Base-by-base conservation (phyloP, 2,888 invertebrate genomes). In the Thymelicus sylvestris region DNA sequence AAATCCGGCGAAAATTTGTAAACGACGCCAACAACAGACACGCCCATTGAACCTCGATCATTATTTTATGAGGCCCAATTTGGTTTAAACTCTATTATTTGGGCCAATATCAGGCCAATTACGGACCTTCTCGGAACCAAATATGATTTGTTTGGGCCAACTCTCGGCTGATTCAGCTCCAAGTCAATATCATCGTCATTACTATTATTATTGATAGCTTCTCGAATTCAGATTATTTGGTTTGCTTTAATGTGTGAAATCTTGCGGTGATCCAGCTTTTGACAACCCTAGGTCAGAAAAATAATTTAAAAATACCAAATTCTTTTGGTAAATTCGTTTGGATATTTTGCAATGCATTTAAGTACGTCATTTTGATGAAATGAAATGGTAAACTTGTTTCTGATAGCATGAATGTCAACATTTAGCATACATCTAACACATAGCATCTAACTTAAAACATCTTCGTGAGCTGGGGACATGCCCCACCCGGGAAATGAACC, bases 41-140 rank as follows among this genome's bases (percentile, higher is more conserved):
- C 69, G 59, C 65, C 69, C 64, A 57, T 38, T 50, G 31, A 24
- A 75, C 75, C 79, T 79, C 86, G 86, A 83, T 90, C 89, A 91
- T 91, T 92, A 91, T 91, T 92, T 91, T 91, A 92, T 92, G 90
- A 86, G 77, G 74, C 78, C 63, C 89, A 88, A 90, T 90, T 89
- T 88, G 85, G 82, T 73, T 80, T 87, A 73, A 79, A 73, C 73
- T 74, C 74, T 76, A 72, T 78, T 73, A 74, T 73, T 74, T 78
- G 76, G 76, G 64, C 74, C 72, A 74, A 79, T 79, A 81, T 81
- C 75, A 76, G 66, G 24, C 77, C 70, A 78, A 78, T 77, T 77
- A 70, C 50, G 50, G 47, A 38, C 69, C 69, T 70, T 70, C 74
- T 68, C 62, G 52, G 74, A 74, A 74, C 55, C 57, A 71, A 68